A percentile compares a stretch with the other conserved stretches of the same genome.
Conservation (phyloP, 2,113 vertebrate species). For the Podiceps cristatus region DNA sequence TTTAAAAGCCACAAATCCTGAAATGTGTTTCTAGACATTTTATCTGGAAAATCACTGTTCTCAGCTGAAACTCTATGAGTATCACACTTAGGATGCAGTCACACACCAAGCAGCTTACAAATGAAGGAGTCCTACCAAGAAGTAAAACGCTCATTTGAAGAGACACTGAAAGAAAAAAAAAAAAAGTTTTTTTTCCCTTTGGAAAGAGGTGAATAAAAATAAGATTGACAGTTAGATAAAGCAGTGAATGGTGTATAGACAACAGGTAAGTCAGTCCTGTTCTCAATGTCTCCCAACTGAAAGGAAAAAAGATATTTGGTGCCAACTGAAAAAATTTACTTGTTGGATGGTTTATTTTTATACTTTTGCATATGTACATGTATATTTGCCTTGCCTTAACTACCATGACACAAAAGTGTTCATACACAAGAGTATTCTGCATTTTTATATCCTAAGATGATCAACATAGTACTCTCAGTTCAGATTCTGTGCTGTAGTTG, state of each 20-base stretch:
- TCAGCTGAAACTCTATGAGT: background rate
- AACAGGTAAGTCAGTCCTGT: background rate
- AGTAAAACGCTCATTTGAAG: background rate
- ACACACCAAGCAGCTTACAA: background rate
- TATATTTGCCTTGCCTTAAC: background rate
- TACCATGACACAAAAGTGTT: background rate
- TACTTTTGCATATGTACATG: background rate
- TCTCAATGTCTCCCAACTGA: background rate
- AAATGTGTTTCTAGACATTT: background rate
- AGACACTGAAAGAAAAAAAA: background rate
- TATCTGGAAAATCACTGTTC: background rate
- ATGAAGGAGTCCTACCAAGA: background rate
- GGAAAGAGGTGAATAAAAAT: background rate
- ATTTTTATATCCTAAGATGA: background rate
- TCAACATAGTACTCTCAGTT: background rate
- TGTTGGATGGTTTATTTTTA: background rate
- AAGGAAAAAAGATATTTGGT: background rate
- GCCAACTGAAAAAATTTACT: background rate
- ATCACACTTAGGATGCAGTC: background rate
- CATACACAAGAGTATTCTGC: background rate
- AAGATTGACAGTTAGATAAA: background rate
- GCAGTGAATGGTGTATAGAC: accelerated
- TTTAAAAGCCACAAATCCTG: background rate
- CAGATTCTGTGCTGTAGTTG: background rate
- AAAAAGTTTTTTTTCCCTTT: background rate